Percentiles rank a stretch among this genome's conserved stretches.
Evolutionary conservation across 2,113 vertebrate genomes (phyloP).

Genomic region (Lucifuga dentata): DNA sequence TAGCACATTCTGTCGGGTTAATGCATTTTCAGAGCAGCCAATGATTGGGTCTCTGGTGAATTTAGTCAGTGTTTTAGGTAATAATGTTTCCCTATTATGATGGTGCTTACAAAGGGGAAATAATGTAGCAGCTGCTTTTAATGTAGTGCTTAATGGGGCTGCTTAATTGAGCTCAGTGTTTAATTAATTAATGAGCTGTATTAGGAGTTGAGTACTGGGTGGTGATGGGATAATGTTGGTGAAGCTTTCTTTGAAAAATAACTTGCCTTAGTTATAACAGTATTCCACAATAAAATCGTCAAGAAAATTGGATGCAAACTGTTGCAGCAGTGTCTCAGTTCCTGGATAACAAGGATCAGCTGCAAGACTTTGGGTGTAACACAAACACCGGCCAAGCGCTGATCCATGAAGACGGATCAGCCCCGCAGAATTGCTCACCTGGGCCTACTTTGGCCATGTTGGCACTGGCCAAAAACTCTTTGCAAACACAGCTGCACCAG

Average conservation of each 20-base stretch:
- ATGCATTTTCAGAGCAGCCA: slow-evolving; percentile 55
- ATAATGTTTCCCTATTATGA: slow-evolving; percentile 76
- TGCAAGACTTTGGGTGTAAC: slow-evolving; percentile 46
- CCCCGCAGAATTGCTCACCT: neutral
- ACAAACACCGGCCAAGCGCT: slow-evolving; percentile 26
- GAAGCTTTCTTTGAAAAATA: slow-evolving; percentile 41
- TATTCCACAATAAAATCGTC: slow-evolving; percentile 4
- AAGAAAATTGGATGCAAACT: neutral
- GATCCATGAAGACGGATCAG: slow-evolving; percentile 33
- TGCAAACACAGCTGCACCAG: slow-evolving; percentile 38
- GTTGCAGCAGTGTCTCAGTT: slow-evolving; percentile 12
- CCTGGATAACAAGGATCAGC: slow-evolving; percentile 36
- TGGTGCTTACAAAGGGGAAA: slow-evolving; percentile 73
- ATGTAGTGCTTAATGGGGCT: slow-evolving; percentile 82
- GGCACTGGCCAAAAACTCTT: slow-evolving; percentile 24
- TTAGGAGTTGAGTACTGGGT: slow-evolving; percentile 66
- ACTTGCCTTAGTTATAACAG: slow-evolving; percentile 21
- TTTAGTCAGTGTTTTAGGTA: slow-evolving; percentile 71
- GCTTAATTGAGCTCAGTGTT: slow-evolving; percentile 82
- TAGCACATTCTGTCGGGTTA: slow-evolving; percentile 65
- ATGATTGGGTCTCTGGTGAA: slow-evolving; percentile 65
- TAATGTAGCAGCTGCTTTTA: slow-evolving; percentile 81
- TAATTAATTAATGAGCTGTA: slow-evolving; percentile 82
- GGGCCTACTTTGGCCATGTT: slow-evolving; percentile 6
- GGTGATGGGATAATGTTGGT: slow-evolving; percentile 63